A percentile compares a stretch with the other conserved stretches of the same genome.
Conservation (phyloP, 2,888 invertebrate species). For the Incurvaria masculella region DNA sequence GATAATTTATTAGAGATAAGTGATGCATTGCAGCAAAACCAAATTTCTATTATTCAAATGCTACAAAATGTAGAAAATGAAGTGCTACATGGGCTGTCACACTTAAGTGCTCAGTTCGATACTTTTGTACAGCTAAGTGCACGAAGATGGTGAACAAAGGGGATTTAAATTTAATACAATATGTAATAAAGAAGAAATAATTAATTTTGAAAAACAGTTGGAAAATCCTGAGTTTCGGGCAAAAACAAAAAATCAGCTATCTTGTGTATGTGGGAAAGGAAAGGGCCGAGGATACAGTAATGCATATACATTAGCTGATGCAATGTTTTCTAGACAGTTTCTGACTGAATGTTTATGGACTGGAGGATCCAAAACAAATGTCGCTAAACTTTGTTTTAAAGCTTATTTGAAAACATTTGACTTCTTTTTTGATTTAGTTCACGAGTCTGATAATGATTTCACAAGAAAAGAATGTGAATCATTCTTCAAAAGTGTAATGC, state of each 20-base stretch:
- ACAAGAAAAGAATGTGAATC: not conserved
- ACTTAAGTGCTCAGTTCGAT: not conserved
- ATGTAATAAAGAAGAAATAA: not conserved
- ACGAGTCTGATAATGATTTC: not conserved
- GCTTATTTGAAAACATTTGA: not conserved
- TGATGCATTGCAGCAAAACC: no score
- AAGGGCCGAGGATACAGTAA: constrained; percentile 4
- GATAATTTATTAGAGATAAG: no score
- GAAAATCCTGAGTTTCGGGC: not conserved
- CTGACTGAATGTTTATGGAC: constrained; percentile 3
- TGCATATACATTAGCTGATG: constrained; percentile 5
- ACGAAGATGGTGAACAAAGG: not conserved
- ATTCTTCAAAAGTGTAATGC: not conserved
- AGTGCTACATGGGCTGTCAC: no score
- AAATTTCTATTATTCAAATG: no score
- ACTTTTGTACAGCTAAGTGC: not conserved
- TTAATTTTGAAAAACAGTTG: not conserved
- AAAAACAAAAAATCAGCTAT: not conserved
- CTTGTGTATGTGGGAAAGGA: constrained; percentile 1
- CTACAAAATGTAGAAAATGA: no score
- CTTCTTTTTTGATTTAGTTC: not conserved
- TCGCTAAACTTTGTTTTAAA: not conserved
- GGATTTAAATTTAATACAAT: not conserved
- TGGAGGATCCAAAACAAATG: not conserved
- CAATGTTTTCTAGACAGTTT: constrained; percentile 4